Conservation (phyloP, 30 jellyfish, hydroid and myxozoan genomes). For the Chironex yamaguchii region DNA sequence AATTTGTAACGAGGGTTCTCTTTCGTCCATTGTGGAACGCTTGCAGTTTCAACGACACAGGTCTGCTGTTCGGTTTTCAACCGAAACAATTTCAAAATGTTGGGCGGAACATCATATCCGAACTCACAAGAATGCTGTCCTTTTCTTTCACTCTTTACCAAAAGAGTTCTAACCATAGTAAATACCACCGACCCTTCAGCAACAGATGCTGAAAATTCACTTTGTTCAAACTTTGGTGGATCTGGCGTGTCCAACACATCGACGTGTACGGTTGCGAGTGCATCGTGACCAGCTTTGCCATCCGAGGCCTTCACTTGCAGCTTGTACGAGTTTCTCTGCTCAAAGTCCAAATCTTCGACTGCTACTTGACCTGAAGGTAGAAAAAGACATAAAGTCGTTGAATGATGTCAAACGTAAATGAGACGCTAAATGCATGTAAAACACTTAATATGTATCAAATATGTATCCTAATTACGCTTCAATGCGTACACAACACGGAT, state of each 20-base stretch:
- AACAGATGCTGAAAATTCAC: slow-evolving; percentile 50
- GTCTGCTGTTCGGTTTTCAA: slow-evolving; percentile 76
- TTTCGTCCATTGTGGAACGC: slow-evolving; percentile 72
- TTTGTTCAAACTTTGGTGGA: slow-evolving; percentile 82
- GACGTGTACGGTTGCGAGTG: slow-evolving; percentile 76
- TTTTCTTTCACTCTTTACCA: slow-evolving; percentile 57
- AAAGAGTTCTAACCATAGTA: slow-evolving; percentile 51
- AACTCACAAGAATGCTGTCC: slow-evolving; percentile 82
- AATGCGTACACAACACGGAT: no score
- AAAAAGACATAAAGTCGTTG: no score
- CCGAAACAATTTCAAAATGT: slow-evolving; percentile 52
- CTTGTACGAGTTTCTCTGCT: slow-evolving; percentile 50
- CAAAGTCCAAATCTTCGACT: slow-evolving; percentile 85
- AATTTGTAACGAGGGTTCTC: slow-evolving; percentile 69
- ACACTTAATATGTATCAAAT: no score
- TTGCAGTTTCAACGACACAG: slow-evolving; percentile 71
- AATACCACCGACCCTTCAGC: slow-evolving; percentile 60
- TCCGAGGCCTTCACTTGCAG: slow-evolving; percentile 79
- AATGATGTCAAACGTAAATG: no score
- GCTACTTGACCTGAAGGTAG: slow-evolving; percentile 85
- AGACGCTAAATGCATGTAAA: no score
- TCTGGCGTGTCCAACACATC: slow-evolving; percentile 78
- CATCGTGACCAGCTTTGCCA: slow-evolving; percentile 59
- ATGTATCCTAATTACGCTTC: no score
- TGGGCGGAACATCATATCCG: slow-evolving; percentile 81